Evolutionary conservation across 2,113 vertebrate genomes (phyloP), one percentile per base, ranked within the genome.

Genomic region (Scophthalmus maximus): DNA sequence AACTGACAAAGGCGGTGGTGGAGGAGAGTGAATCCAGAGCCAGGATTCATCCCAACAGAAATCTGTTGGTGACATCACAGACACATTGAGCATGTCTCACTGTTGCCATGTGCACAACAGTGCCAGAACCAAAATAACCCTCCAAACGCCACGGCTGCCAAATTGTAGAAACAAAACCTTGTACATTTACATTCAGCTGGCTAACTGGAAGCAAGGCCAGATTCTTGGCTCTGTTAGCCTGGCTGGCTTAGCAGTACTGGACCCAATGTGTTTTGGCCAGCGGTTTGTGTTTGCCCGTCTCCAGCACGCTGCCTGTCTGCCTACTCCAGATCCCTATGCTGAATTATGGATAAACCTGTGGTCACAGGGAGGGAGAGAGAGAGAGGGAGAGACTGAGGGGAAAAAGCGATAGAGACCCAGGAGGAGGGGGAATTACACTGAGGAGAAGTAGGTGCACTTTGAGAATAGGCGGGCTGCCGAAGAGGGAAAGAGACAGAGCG

Each of bases 271-370:
- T 29, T 81, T 80, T 78, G 74, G 71, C 46, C 62, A 62, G 50
- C 72, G 52, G 70, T 42, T 18, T 65, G 56, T 27, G 57, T 72
- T 86, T 82, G 77, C 55, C 63, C 46, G 62, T 77, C 80, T 92
- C 82, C 87, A 88, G 62, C 66, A 29, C 27, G 26, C 81, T 67
- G 84, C 81, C 84, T 82, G 73, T 82, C 83, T 88, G 81, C 84
- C 85, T 76, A 69, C 86, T 87, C 76, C 78, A 91, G 84, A 92
- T 91, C 86, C 79, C 83, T 82, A 70, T 72, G 57, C 65, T 94
- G 87, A 93, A 94, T 93, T 90, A 94, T 94, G 93, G 86, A 94
- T 93, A 63, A 78, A 60, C 52, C 42, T 66, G 63, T 88, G 82
- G 76, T 82, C 74, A 79, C 32, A 76, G 66, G 30, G 27, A 12